These are phyloP conservation scores for Dendronephthya gigantea DNA, from an alignment of 64 coral and sea anemone genomes.

Conservation along the genomic window DNA sequence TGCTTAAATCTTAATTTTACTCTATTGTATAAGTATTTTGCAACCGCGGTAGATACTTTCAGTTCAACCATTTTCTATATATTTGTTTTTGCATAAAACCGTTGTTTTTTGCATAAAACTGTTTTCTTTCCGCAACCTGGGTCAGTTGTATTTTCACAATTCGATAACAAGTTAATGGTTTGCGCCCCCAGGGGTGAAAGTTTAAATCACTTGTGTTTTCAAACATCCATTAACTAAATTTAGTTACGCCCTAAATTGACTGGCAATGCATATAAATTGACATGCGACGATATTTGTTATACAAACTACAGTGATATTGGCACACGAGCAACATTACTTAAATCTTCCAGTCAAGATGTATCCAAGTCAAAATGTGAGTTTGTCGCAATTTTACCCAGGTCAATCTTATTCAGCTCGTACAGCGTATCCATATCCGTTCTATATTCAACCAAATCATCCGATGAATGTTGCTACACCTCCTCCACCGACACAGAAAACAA, in stretches of 20 bases:
- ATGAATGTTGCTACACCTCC: background rate
- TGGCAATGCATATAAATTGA: background rate
- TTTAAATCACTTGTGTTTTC: background rate
- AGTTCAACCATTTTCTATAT: background rate
- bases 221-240: conserved; percentile 4
- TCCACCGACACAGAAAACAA: background rate
- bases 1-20: background rate
- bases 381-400: background rate
- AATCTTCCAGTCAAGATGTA: background rate
- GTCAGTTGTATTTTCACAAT: background rate
- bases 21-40: background rate
- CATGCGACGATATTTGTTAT: background rate
- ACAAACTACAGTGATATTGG: background rate
- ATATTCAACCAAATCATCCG: background rate
- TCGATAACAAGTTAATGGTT: background rate
- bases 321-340: background rate
- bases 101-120: no score
- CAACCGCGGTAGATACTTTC: no score
- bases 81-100: background rate
- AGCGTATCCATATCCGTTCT: background rate
- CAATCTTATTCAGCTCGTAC: background rate
- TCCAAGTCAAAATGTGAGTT: background rate
- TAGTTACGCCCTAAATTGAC: conserved; percentile 2
- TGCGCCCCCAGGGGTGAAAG: background rate
- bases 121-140: background rate